These are phyloP conservation scores for Phylloscopus trochilus DNA, from an alignment of 2,113 vertebrate genomes.

Conservation along the genomic window DNA sequence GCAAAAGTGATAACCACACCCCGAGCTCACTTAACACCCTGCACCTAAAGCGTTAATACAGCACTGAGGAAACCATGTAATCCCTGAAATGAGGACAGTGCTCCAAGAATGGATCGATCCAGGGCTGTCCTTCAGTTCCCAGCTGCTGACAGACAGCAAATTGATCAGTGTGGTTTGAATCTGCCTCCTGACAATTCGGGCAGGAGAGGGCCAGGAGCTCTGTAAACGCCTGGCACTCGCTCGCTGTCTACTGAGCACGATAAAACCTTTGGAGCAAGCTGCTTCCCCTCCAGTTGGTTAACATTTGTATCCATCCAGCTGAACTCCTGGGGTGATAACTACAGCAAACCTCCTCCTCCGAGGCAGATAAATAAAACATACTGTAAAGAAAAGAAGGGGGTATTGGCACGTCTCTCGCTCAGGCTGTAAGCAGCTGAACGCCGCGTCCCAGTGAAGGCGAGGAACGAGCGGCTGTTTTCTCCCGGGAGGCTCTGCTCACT, in stretches of 20 bases:
- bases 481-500: neutral
- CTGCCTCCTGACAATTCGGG: neutral
- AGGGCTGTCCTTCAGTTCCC: slow-evolving; percentile 10
- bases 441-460: accelerated
- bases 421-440: neutral
- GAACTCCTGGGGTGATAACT: slow-evolving; percentile 6
- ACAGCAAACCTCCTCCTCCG: neutral
- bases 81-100: neutral
- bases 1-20: neutral
- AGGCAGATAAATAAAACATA: slow-evolving; percentile 28
- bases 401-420: neutral
- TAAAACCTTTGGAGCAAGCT: neutral
- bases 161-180: neutral
- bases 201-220: neutral
- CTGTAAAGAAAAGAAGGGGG: neutral
- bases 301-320: neutral
- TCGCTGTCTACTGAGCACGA: neutral
- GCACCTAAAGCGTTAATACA: neutral
- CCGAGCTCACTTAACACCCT: neutral
- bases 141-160: neutral
- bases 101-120: neutral
- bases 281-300: neutral
- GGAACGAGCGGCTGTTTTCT: neutral
- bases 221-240: neutral
- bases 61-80: neutral